phyloP scores from a whole-genome alignment of 1,140 invertebrate species.

The Cyclargus thomasi region DNA sequence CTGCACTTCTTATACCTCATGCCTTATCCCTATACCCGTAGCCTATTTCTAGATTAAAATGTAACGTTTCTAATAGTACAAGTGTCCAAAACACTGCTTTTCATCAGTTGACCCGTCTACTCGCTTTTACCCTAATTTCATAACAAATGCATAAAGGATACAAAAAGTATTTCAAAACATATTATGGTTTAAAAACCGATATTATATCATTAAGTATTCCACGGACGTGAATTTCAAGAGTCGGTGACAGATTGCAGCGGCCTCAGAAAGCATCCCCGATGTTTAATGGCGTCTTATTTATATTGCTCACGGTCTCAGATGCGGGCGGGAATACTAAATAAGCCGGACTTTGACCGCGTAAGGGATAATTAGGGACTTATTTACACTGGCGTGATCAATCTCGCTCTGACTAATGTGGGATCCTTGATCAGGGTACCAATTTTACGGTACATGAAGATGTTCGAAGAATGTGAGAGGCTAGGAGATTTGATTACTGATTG shows the following conservation, averaged over 20 bases:
- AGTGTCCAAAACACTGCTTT: no score
- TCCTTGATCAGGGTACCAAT: not conserved
- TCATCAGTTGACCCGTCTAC: no score
- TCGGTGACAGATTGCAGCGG: not conserved
- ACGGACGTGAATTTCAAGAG: not conserved
- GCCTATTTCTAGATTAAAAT: no score
- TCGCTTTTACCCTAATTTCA: no score
- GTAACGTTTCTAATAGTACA: no score
- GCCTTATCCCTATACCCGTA: no score
- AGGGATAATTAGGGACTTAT: constrained; percentile 1
- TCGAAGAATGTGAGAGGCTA: not conserved
- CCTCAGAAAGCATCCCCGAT: not conserved
- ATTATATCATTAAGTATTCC: no score
- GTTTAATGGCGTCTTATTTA: not conserved
- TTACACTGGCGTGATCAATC: not conserved
- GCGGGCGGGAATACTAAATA: constrained; percentile 11
- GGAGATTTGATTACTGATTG: no score
- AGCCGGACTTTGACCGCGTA: not conserved
- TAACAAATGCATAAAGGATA: no score
- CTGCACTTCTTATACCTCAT: no score
- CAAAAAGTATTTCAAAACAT: no score
- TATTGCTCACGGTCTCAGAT: not conserved
- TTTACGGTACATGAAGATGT: not conserved
- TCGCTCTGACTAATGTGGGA: not conserved
- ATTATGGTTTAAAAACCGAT: no score